Evolutionary conservation across 2,797 vertebrate species (phyloP).

Genomic region (Gymnothorax javanicus): DNA sequence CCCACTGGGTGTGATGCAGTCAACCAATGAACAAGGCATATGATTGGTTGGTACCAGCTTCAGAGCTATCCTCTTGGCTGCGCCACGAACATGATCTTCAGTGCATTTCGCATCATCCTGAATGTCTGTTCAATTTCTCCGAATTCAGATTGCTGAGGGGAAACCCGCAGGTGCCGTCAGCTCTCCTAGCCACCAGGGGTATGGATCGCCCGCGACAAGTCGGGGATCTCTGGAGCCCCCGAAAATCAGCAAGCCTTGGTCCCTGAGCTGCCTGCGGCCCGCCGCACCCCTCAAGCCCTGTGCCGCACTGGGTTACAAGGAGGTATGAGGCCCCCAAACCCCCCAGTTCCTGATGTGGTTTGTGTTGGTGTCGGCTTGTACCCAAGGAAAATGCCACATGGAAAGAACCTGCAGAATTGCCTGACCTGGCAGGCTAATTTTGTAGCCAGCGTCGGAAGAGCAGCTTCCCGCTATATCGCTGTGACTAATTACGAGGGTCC

Average conservation of each 20-base stretch:
- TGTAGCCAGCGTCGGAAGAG: not conserved
- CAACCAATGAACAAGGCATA: not conserved
- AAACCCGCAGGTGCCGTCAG: slow-evolving; percentile 64
- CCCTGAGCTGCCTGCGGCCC: slow-evolving; percentile 93
- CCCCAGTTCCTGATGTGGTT: not conserved
- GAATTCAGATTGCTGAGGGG: slow-evolving; percentile 61
- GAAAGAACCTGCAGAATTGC: not conserved
- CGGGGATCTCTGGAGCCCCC: slow-evolving; percentile 92
- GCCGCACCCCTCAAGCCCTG: slow-evolving; percentile 96
- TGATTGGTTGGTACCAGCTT: not conserved
- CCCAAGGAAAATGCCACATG: not conserved
- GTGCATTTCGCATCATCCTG: not conserved
- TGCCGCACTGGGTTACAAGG: slow-evolving; percentile 95
- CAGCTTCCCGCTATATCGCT: slow-evolving; percentile 10
- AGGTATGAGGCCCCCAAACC: slow-evolving; percentile 75
- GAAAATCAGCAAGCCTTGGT: slow-evolving; percentile 94
- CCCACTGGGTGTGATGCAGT: not conserved
- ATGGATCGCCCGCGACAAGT: slow-evolving; percentile 67
- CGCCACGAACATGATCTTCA: not conserved
- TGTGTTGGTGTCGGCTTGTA: slow-evolving; percentile 45
- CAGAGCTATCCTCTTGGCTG: not conserved
- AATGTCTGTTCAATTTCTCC: not conserved
- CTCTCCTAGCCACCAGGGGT: slow-evolving; percentile 67
- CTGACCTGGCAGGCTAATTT: not conserved
- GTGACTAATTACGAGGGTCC: slow-evolving; percentile 33